These are phyloP conservation scores for Sceliomorpha sp. DNA, from an alignment of 2,888 invertebrate genomes.

Conservation along the genomic window DNA sequence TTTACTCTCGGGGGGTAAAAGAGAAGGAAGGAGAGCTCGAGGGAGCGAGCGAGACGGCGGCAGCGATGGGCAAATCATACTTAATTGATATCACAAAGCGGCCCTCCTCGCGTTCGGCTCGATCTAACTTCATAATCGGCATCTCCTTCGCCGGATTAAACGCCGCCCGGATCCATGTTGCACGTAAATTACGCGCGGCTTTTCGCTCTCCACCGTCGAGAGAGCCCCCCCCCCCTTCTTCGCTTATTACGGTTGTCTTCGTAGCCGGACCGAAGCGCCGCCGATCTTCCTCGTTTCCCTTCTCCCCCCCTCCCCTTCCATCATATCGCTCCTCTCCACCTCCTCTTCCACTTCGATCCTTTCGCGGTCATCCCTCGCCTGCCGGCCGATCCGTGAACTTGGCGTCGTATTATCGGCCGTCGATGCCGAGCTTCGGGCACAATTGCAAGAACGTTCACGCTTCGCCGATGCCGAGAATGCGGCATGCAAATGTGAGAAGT, in stretches of 20 bases:
- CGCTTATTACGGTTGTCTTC: conserved; percentile 67
- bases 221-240: conserved; percentile 63
- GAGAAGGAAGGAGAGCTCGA: conserved; percentile 30
- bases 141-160: conserved; percentile 70
- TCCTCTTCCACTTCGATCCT: too few species aligned
- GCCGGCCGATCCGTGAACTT: conserved; percentile 38
- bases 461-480: conserved; percentile 35
- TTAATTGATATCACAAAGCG: conserved; percentile 77
- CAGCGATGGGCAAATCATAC: conserved; percentile 64
- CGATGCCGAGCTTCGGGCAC: conserved; percentile 38
- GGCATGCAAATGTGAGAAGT: conserved; percentile 42
- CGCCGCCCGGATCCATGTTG: conserved; percentile 70
- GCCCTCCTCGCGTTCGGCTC: conserved; percentile 63
- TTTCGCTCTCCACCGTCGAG: conserved; percentile 30
- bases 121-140: conserved; percentile 74
- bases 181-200: conserved; percentile 69
- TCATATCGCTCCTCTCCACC: too few species aligned
- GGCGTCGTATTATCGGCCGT: conserved; percentile 36
- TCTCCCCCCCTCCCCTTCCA: too few species aligned
- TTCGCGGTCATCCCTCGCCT: conserved; percentile 36
- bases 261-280: conserved; percentile 26
- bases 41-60: conserved; percentile 13
- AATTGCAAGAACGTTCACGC: conserved; percentile 47
- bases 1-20: conserved; percentile 53
- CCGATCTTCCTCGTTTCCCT: conserved; percentile 14